phyloP scores from a whole-genome alignment of 1,140 invertebrate genomes.

The Cydia strobilella region DNA sequence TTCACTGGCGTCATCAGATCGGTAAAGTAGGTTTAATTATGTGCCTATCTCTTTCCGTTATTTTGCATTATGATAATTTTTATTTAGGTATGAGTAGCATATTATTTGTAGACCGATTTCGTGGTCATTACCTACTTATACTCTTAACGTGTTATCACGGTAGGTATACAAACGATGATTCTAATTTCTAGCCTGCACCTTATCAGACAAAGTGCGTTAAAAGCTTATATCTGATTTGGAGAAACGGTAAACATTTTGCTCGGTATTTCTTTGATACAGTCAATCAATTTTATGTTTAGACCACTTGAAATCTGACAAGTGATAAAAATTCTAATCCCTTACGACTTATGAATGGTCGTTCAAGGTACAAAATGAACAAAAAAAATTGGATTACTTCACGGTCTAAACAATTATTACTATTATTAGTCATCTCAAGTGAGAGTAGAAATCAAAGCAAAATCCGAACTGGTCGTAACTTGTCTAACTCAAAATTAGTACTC shows the following conservation, averaged over 20 bases:
- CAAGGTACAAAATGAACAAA: neutral
- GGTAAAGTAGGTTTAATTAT: neutral
- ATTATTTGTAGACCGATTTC: neutral
- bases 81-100: neutral
- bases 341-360: neutral
- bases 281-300: neutral
- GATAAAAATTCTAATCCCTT: neutral
- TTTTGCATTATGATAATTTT: conserved; percentile 2
- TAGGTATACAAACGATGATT: neutral
- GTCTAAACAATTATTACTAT: conserved; percentile 1
- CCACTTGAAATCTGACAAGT: neutral
- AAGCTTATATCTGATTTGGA: too few species aligned
- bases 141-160: neutral
- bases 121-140: neutral
- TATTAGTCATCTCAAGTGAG: neutral
- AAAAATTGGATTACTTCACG: neutral
- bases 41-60: neutral
- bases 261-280: neutral
- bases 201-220: too few species aligned
- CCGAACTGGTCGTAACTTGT: conserved; percentile 1
- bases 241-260: too few species aligned
- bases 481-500: neutral
- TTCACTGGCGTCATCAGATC: neutral
- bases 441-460: neutral
- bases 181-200: neutral